Base-by-base conservation (phyloP, 2,113 vertebrate genomes). In the Carassius auratus region DNA sequence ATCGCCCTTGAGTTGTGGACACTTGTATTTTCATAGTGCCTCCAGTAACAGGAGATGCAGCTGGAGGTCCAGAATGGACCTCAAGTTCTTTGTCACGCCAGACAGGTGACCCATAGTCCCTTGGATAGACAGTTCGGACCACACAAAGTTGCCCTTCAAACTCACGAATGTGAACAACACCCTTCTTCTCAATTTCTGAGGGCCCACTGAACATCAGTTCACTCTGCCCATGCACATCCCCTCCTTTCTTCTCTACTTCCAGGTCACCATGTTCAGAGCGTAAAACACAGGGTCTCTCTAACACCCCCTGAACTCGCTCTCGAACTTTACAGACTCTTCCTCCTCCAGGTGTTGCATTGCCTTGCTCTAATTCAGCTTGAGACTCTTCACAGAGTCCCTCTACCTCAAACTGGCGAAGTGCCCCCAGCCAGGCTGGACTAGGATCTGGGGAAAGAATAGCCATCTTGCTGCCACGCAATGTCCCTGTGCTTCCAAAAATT, bases 121-220 rank as follows among this genome's bases (percentile, higher is more conserved):
- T 92, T 57, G 95, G 94, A 86, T 96, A 96, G 42, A 94, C 91
- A 0, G 94, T 96, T 85, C 93, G 90, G 17, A 96, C 95, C 76
- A 96, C 93, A 7, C 94, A 95, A 0, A 95, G 93, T 69, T 92
- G 92, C 21, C 94, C 95, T 1, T 91, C 94, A 76, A 92, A 93
- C 89, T 96, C 94, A 0, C 93, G 93, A 76, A 96, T 96, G n/a
- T 93, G 93, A 74, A 95, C 93, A 36, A 95, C 93, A 4, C 93
- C 93, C 87, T 92, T 94, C 7, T 30, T 83, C 68, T 95, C 93
- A 14, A 33, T 88, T 5, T 85, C 80, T 0, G 73, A 15, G 84
- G 86, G 0, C n/a, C 81, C 83, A 50, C 89, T 3, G 0, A 48
- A 4, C 48, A 85, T 45, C 30, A 77, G 10, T 48, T 83, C 77